phyloP scores from a whole-genome alignment of 2,113 vertebrate species.

The Mesocricetus auratus region DNA sequence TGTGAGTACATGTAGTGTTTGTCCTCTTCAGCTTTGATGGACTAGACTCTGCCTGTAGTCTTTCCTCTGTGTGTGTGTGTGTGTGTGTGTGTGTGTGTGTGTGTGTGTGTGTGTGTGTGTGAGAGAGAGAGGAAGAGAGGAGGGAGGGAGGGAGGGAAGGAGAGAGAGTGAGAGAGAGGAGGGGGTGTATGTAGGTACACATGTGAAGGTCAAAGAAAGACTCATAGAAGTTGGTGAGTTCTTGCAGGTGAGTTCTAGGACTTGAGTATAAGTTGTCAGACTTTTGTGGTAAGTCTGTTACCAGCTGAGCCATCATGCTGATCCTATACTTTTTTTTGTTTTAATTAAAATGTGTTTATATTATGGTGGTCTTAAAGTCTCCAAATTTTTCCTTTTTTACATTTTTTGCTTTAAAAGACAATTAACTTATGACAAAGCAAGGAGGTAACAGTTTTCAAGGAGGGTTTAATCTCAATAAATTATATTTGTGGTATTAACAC shows the following conservation, averaged over 20 bases:
- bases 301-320: too few relatives aligned
- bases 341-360: background rate
- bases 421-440: conserved; percentile 27
- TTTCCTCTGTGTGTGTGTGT: background rate
- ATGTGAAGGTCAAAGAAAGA: background rate
- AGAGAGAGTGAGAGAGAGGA: too few relatives aligned
- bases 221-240: background rate
- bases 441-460: conserved; percentile 20
- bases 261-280: too few relatives aligned
- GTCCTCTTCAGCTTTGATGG: background rate
- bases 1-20: background rate
- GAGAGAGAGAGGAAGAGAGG: too few relatives aligned
- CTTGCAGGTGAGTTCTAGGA: background rate
- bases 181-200: background rate
- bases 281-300: background rate
- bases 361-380: conserved; percentile 8
- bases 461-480: background rate
- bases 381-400: conserved; percentile 25
- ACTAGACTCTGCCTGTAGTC: background rate
- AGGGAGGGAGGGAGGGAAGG: too few relatives aligned
- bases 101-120: too few relatives aligned
- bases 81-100: background rate
- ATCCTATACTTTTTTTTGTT: background rate
- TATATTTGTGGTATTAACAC: conserved; percentile 29
- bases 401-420: conserved; percentile 40